Evolutionary conservation across 1,140 invertebrate species (phyloP), one percentile per base, ranked within the genome.

Genomic region (Cotesia chilonis): DNA sequence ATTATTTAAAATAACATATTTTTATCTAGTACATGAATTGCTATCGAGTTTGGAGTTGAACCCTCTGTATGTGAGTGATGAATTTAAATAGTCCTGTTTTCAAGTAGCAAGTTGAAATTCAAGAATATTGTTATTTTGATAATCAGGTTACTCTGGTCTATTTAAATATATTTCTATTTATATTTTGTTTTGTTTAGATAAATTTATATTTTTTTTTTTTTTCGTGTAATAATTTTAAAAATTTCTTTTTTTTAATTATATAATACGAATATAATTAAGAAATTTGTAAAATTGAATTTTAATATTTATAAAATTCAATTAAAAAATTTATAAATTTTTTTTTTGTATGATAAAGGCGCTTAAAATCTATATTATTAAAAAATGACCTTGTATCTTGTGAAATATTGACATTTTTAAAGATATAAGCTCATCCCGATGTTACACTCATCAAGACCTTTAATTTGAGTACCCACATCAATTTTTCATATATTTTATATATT

Each of bases 21-120:
- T 74, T 54, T 67, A 82, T 83, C 78, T 80, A 85, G 81, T 80
- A 79, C 78, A 84, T 77, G 78, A 80, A 71, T 77, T 85, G 73
- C 70, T 81, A 67, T 74, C 81, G 72, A 83, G 75, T 78, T 76
- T 83, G 80, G 77, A 80, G 75, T 78, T 83, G 80, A 74, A 79
- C 69, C 76, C 77, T 76, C 75, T 75, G 73, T 77, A 73, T 72
- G 76, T 77, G 66, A 78, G 64, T 77, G 57, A 68, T 73, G 74
- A 80, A 67, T 68, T 72, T 57, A 71, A 63, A 54, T 74, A 61
- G 38, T 68, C 20, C n/a, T 52, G 14, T 41, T 37, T 64, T 61
- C 12, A 54, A 10, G 52, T 71, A 68, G 73, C 74, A 70, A 67
- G 71, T 75, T 71, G 68, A 75, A 71, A 61, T 70, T 59, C 74